These are phyloP conservation scores for Hydrotaea diabolus DNA, from an alignment of 2,888 invertebrate species.

Conservation along the genomic window DNA sequence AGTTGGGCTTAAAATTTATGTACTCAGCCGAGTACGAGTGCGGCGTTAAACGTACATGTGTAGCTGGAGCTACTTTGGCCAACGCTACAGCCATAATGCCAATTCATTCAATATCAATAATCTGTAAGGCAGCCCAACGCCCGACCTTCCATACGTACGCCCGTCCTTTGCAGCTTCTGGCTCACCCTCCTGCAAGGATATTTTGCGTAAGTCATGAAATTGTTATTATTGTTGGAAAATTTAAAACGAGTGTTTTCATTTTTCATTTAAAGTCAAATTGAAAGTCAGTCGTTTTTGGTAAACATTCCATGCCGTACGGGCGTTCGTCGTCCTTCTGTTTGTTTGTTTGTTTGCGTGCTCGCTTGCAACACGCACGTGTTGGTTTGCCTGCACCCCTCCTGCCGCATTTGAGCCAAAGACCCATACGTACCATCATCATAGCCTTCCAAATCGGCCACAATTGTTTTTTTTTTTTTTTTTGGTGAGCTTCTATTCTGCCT, in stretches of 20 bases:
- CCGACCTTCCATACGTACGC: conserved; percentile 1
- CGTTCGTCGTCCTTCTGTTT: conserved; percentile 42
- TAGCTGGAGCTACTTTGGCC: not conserved
- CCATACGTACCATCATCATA: not conserved
- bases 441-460: conserved; percentile 74
- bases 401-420: not conserved
- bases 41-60: not conserved
- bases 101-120: conserved; percentile 67
- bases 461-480: conserved; percentile 69
- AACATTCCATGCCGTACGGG: conserved; percentile 45
- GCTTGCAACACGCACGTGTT: conserved; percentile 65
- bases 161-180: not conserved
- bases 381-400: conserved; percentile 55
- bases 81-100: conserved; percentile 48
- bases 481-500: not conserved
- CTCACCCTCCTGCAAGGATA: conserved; percentile 36
- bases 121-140: conserved; percentile 25
- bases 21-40: not conserved
- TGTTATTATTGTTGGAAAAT: conserved; percentile 50
- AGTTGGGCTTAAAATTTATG: not conserved
- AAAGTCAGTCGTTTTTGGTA: conserved; percentile 63
- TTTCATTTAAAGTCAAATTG: conserved; percentile 61
- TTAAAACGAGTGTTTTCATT: conserved; percentile 58
- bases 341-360: conserved; percentile 50
- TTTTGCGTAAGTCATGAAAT: conserved; percentile 45